These are phyloP conservation scores for Chrysina gloriosa DNA, from an alignment of 2,888 invertebrate genomes.

Conservation along the genomic window DNA sequence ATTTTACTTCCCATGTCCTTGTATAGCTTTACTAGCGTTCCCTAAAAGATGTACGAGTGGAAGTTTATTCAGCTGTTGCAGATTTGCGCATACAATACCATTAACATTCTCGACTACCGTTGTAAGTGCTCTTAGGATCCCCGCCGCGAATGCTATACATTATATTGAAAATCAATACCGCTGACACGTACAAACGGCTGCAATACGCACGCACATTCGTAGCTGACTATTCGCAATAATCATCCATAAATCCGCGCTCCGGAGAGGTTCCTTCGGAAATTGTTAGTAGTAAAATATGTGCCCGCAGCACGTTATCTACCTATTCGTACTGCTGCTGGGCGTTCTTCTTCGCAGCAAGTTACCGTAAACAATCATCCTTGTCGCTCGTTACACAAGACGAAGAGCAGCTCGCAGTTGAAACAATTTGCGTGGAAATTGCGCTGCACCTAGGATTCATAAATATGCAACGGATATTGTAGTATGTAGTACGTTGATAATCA, in stretches of 20 bases:
- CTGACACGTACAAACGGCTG: background rate
- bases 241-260: constrained; percentile 12
- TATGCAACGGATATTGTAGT: constrained; percentile 19
- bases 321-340: background rate
- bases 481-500: too few relatives aligned
- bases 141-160: background rate
- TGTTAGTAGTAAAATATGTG: constrained; percentile 2
- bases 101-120: background rate
- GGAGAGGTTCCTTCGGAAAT: constrained; percentile 22
- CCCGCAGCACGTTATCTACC: background rate
- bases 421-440: constrained; percentile 35
- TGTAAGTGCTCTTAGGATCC: background rate
- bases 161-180: constrained; percentile 5
- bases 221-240: background rate
- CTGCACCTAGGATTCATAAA: constrained; percentile 19
- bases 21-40: background rate
- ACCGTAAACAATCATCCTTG: constrained; percentile 27
- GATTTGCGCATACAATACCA: background rate
- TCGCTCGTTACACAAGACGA: constrained; percentile 30
- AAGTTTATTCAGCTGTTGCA: background rate
- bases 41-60: background rate
- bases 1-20: constrained; percentile 17
- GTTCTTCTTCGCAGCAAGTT: background rate
- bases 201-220: background rate
- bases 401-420: constrained; percentile 21